These are phyloP conservation scores for Nemopilema nomurai DNA, from an alignment of 30 jellyfish, hydroid and myxozoan species.

Conservation along the genomic window DNA sequence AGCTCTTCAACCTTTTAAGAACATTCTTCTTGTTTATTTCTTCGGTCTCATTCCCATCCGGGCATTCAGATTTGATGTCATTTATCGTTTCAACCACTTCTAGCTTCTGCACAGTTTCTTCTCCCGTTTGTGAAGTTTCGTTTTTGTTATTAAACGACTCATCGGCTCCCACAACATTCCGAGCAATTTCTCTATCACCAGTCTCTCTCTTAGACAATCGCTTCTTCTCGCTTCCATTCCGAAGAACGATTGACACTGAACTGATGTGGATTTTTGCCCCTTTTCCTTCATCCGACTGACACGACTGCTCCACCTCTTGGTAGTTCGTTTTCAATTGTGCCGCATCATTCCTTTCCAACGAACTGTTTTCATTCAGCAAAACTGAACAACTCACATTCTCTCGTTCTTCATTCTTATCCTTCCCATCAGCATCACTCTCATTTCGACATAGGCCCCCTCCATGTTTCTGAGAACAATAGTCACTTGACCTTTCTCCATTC, in stretches of 20 bases:
- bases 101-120: background rate
- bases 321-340: too few species aligned
- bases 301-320: constrained; percentile 37
- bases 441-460: background rate
- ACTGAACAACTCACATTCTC: background rate
- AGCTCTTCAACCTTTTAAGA: background rate
- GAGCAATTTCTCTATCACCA: background rate
- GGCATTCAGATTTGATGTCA: background rate
- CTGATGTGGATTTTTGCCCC: constrained; percentile 32
- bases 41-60: background rate
- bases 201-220: background rate
- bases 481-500: background rate
- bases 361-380: constrained; percentile 23
- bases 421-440: background rate
- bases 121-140: background rate
- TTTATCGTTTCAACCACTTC: background rate
- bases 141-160: background rate
- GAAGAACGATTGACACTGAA: constrained; percentile 37
- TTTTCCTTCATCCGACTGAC: background rate
- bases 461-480: background rate
- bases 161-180: background rate
- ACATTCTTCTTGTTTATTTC: background rate
- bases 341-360: constrained; percentile 44
- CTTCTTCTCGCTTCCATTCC: constrained; percentile 21
- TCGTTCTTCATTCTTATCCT: background rate